Evolutionary conservation across 2,113 vertebrate genomes (phyloP).

Genomic region (Prunella fulvescens): DNA sequence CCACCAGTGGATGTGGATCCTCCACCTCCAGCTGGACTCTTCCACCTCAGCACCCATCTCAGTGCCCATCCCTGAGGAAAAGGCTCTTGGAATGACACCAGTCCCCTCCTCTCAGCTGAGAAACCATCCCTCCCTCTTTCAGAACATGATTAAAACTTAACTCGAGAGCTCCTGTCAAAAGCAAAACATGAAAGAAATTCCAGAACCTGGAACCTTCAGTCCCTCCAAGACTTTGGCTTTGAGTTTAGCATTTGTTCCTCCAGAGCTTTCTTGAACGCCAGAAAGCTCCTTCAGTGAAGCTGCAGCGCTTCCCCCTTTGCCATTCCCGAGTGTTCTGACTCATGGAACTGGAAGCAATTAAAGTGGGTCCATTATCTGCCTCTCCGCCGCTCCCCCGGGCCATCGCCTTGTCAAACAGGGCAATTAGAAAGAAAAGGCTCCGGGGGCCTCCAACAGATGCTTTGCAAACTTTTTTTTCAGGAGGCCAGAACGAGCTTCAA

Average conservation of each 20-base stretch:
- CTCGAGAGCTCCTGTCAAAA: not conserved
- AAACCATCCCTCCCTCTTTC: not conserved
- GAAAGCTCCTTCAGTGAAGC: constrained; percentile 12
- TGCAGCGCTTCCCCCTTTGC: constrained; percentile 17
- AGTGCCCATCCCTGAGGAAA: not conserved
- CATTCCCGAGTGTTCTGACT: constrained; percentile 43
- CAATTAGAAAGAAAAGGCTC: constrained; percentile 66
- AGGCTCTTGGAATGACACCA: not conserved
- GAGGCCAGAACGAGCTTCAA: constrained; percentile 44
- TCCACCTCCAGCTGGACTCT: not conserved
- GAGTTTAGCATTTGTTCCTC: constrained; percentile 1
- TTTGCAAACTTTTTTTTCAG: constrained; percentile 44
- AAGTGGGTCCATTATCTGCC: constrained; percentile 57
- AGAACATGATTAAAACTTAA: not conserved
- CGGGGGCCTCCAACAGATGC: constrained; percentile 41
- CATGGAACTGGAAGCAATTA: constrained; percentile 65
- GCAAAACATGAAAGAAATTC: not conserved
- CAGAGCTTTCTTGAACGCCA: constrained; percentile 45
- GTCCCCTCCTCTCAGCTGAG: not conserved
- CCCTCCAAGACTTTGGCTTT: constrained; percentile 1
- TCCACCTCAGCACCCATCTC: not conserved
- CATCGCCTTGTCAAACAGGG: constrained; percentile 32
- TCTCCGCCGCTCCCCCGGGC: constrained; percentile 12
- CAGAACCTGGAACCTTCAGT: not conserved
- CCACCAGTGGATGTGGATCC: accelerated